phyloP scores from a whole-genome alignment of 2,797 vertebrate species.

The Rhadinocentrus ornatus region DNA sequence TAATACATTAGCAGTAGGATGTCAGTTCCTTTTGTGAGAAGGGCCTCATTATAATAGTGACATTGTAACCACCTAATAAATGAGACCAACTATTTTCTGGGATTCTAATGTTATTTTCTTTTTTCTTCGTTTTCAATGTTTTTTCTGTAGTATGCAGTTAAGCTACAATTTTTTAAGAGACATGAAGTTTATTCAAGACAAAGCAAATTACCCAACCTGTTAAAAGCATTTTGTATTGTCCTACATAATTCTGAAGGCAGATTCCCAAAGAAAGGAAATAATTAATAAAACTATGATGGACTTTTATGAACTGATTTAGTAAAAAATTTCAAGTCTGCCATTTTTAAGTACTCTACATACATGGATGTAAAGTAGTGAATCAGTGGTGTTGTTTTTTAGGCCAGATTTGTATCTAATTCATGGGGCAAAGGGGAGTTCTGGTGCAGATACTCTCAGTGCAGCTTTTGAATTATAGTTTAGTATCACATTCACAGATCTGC shows the following conservation, averaged over 20 bases:
- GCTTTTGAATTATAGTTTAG: not conserved
- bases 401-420: not conserved
- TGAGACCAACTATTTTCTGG: conserved; percentile 11
- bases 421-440: not conserved
- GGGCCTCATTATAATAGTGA: conserved; percentile 14
- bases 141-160: not conserved
- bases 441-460: not conserved
- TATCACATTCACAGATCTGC: not conserved
- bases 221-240: conserved; percentile 3
- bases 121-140: conserved; percentile 3
- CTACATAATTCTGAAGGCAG: not conserved
- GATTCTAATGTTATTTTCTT: conserved; percentile 4
- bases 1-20: not conserved
- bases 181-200: conserved; percentile 6
- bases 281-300: not conserved
- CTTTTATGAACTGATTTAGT: not conserved
- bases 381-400: not conserved
- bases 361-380: not conserved
- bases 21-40: not conserved
- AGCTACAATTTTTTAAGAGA: not conserved
- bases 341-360: not conserved
- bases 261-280: conserved; percentile 8
- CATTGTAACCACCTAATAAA: conserved; percentile 21
- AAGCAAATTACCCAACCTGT: not conserved
- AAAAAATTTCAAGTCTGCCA: not conserved